Evolutionary conservation across 2,888 invertebrate species (phyloP).

Genomic region (Dione juno): DNA sequence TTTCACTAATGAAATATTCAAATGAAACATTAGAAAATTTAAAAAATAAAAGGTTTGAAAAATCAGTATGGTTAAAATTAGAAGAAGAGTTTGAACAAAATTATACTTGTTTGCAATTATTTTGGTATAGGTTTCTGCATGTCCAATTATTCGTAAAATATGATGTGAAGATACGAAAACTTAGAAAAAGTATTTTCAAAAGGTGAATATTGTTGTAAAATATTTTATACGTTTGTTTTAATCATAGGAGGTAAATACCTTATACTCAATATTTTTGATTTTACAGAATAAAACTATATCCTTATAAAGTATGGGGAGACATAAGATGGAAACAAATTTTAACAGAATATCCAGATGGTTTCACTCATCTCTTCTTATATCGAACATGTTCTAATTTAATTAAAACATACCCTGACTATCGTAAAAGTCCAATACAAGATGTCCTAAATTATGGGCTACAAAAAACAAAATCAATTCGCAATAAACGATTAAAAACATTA

Average conservation of each 20-base stretch:
- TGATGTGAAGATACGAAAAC: slow-evolving; percentile 58
- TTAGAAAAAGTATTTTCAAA: slow-evolving; percentile 59
- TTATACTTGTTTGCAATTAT: slow-evolving; percentile 56
- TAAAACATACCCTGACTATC: slow-evolving; percentile 48
- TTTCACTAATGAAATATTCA: slow-evolving; percentile 58
- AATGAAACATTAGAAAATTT: slow-evolving; percentile 58
- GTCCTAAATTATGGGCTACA: slow-evolving; percentile 55
- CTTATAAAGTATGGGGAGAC: slow-evolving; percentile 69
- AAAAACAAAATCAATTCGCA: slow-evolving; percentile 45
- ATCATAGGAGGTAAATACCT: not conserved
- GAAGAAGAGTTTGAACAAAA: slow-evolving; percentile 59
- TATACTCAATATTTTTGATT: not conserved
- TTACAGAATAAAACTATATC: slow-evolving; percentile 60
- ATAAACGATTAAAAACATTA: slow-evolving; percentile 62
- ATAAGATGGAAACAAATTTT: slow-evolving; percentile 69
- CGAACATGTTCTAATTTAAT: slow-evolving; percentile 47
- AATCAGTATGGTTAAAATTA: slow-evolving; percentile 61
- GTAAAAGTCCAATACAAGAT: slow-evolving; percentile 55
- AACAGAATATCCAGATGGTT: slow-evolving; percentile 64
- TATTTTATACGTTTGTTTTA: not conserved
- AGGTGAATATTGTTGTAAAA: slow-evolving; percentile 51
- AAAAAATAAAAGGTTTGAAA: slow-evolving; percentile 61
- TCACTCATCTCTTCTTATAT: slow-evolving; percentile 63
- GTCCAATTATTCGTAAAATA: slow-evolving; percentile 65
- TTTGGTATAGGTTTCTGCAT: slow-evolving; percentile 67